Evolutionary conservation across 1,140 invertebrate genomes (phyloP), one percentile per base, ranked within the genome.

Genomic region (Zaprionus ghesquierei): DNA sequence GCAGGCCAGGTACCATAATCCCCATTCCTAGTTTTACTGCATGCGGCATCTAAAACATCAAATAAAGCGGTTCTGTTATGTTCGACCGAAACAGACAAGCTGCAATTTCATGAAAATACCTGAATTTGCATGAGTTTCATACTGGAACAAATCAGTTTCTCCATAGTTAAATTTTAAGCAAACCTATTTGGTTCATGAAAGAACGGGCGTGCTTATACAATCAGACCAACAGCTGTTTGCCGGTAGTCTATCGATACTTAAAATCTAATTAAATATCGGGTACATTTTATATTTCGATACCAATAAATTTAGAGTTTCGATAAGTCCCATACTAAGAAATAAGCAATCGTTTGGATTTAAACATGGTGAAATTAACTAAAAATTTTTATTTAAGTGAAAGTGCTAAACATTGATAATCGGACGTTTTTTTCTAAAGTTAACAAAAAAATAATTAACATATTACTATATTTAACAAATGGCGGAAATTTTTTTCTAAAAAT

Each of bases 1-100:
- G 82, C 23, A 74, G 15, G 1, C 64, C 77, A 12, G 79, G 70
- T 5, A 63, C 29, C 29, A 90, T 33, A 12, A 79, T 62, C 9
- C 77, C 75, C 27, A 80, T 12, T 9, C 61, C 54, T 0, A 60
- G 25, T 5, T 68, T 6, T 12, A 59, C 61, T n/a, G 60, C 20
- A 27, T 62, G 76, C 54, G 65, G 76, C 49, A 75, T 51, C 59
- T 79, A 23, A 55, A 64, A 51, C 35, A 44, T 72, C 2, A 62
- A 50, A 53, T 27, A 38, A 53, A 46, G 20, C 3, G 10, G 12
- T 10, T 0, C 0, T 4, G 50, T 8, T 25, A 23, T 10, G 5
- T 4, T 10, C n/a, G 12, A 33, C 9, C 9, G 25, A 25, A 25
- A 25, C 25, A 10, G 35, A n/a, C 5, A n/a, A 35, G n/a, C 9